Percentiles rank a stretch among this genome's conserved stretches.
These are phyloP conservation scores for Ridgeia piscesae DNA, from an alignment of 1,140 invertebrate species.

Conservation along the genomic window DNA sequence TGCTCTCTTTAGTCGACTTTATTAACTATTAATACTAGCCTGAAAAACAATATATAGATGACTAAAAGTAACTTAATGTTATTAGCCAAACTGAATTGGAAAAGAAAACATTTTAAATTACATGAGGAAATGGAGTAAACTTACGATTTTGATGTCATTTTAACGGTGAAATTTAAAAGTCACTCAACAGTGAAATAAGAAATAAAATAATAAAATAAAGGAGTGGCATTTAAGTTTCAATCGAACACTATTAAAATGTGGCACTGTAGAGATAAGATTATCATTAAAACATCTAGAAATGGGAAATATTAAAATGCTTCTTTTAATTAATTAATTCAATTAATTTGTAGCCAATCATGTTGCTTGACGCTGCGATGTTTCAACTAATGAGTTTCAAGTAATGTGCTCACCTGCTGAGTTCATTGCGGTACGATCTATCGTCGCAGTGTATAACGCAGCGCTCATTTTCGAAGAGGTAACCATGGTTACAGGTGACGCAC, in stretches of 20 bases:
- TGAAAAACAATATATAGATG: background rate
- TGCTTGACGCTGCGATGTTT: background rate
- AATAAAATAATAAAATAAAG: background rate
- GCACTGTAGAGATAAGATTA: no score
- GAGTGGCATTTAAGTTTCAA: background rate
- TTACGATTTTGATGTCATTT: no score
- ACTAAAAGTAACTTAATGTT: background rate
- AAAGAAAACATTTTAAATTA: background rate
- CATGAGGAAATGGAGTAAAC: no score
- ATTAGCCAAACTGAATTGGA: background rate
- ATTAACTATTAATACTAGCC: background rate
- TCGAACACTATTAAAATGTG: no score
- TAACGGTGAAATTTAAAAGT: background rate
- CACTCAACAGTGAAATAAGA: no score
- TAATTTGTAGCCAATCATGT: background rate
- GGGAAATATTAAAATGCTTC: background rate
- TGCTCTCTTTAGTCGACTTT: background rate
- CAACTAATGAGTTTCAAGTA: background rate
- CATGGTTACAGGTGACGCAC: slow-evolving; percentile 19
- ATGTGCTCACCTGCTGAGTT: background rate
- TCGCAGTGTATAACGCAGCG: background rate
- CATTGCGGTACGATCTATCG: background rate
- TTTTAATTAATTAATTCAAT: background rate
- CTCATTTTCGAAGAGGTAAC: slow-evolving; percentile 10
- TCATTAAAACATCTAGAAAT: background rate